Evolutionary conservation across 2,113 vertebrate species (phyloP), one percentile per base, ranked within the genome.

Genomic region (Coptodon rendalli): DNA sequence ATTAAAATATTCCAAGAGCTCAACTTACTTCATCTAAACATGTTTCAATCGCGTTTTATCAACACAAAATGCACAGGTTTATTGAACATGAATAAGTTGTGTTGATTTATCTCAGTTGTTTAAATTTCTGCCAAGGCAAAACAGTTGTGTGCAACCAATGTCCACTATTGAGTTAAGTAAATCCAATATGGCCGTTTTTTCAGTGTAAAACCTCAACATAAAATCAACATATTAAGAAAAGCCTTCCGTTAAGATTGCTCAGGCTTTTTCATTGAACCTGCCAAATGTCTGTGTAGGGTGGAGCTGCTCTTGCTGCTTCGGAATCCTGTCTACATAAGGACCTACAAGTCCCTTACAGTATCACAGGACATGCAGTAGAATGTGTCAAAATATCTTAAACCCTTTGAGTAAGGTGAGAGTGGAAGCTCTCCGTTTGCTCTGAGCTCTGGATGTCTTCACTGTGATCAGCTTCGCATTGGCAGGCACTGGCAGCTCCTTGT

Each of bases 1-100:
- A 17, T 59, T 59, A 31, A 2, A 59, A 31, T 59, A 59, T 17
- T 59, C 56, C 56, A 59, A 0, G 27, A 59, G 3, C 56, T 59
- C 3, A 59, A 2, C 0, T 31, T 1, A 3, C 27, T 31, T 0
- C 27, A 59, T 29, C 14, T 59, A 0, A 17, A 59, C 56, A 59
- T 59, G 56, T 59, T 59, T 59, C 14, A 2, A 0, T 31, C 0
- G 2, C 0, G 5, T 59, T 59, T 59, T 1, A 31, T 59, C 14
- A 17, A 59, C 56, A 59, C 0, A 17, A 17, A 9, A 59, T 17
- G 56, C 27, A 27, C 22, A 9, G 0, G 2, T 31, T 31, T 31
- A 17, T 9, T 59, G 56, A 59, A 31, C 14, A 59, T 31, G 56
- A 6, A 31, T 0, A 31, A 0, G 14, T 59, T 2, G 27, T 31